Evolutionary conservation across 2,888 invertebrate genomes (phyloP).

Genomic region (Cheilosia variabilis): DNA sequence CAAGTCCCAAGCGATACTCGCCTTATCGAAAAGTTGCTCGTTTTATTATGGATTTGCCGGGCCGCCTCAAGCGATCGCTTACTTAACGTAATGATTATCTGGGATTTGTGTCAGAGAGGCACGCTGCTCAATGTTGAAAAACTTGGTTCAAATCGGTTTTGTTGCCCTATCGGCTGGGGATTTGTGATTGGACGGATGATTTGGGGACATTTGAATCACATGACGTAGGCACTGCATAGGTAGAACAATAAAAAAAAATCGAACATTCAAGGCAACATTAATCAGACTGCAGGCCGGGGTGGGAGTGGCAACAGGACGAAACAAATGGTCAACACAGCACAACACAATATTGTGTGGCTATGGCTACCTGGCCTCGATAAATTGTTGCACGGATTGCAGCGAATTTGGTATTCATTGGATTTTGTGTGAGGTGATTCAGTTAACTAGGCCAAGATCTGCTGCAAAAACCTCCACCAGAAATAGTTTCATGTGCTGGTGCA

Average conservation of each 20-base stretch:
- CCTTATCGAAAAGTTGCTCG: constrained; percentile 35
- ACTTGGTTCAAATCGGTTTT: constrained; percentile 35
- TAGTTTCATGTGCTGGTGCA: background rate
- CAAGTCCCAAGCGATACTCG: constrained; percentile 38
- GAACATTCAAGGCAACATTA: constrained; percentile 44
- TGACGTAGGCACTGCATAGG: constrained; percentile 25
- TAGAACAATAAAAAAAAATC: background rate
- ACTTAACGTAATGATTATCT: constrained; percentile 37
- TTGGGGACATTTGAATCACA: constrained; percentile 48
- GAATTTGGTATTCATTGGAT: constrained; percentile 63
- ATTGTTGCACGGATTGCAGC: constrained; percentile 43
- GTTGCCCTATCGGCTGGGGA: constrained; percentile 39
- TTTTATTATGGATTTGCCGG: constrained; percentile 49
- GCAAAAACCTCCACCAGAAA: constrained; percentile 11
- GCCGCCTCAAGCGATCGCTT: constrained; percentile 13
- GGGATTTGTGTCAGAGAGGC: constrained; percentile 33
- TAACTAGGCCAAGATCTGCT: constrained; percentile 67
- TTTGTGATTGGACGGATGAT: constrained; percentile 44
- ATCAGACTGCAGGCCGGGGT: background rate
- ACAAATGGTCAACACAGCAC: constrained; percentile 4
- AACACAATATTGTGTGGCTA: background rate
- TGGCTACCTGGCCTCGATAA: constrained; percentile 46
- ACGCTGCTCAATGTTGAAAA: constrained; percentile 2
- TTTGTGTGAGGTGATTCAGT: constrained; percentile 57
- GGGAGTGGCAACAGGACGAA: background rate